Conservation (phyloP, 2,888 invertebrate species). For the Brachyopa scutellaris region DNA sequence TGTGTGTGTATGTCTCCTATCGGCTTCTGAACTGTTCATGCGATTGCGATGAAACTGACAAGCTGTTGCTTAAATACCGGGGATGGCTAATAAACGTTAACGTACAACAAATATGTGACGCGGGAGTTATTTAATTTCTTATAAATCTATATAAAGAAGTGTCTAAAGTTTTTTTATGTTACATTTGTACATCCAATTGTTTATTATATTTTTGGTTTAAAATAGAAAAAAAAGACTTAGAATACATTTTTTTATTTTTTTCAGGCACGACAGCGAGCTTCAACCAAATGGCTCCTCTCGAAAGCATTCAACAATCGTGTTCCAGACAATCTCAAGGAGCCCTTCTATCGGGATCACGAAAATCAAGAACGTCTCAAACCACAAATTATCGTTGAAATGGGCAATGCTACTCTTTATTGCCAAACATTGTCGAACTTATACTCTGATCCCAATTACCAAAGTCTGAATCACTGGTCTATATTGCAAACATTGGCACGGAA, state of each 20-base stretch:
- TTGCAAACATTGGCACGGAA: conserved; percentile 95
- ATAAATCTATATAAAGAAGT: too few relatives aligned
- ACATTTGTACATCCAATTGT: too few relatives aligned
- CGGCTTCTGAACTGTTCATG: too few relatives aligned
- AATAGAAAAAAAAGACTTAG: too few relatives aligned
- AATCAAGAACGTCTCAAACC: conserved; percentile 97
- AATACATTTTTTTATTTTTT: conserved; percentile 82
- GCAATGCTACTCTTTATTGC: conserved; percentile 97
- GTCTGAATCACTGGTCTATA: conserved; percentile 97
- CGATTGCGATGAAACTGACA: too few relatives aligned
- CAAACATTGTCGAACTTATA: conserved; percentile 96
- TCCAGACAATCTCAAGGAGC: conserved; percentile 95
- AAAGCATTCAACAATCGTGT: conserved; percentile 98
- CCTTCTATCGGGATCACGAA: conserved; percentile 97
- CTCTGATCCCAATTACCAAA: conserved; percentile 97
- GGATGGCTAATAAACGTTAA: too few relatives aligned
- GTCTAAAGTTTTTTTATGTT: too few relatives aligned
- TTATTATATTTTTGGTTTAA: conserved; percentile 14
- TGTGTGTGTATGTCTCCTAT: too few relatives aligned
- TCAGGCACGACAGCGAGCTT: conserved; percentile 97
- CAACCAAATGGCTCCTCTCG: conserved; percentile 97
- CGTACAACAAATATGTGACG: too few relatives aligned
- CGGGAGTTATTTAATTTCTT: too few relatives aligned
- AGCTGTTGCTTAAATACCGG: too few relatives aligned
- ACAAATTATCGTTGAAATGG: conserved; percentile 92